Base-by-base conservation (phyloP, 2,797 vertebrate genomes). In the Gymnopithys bicolor region DNA sequence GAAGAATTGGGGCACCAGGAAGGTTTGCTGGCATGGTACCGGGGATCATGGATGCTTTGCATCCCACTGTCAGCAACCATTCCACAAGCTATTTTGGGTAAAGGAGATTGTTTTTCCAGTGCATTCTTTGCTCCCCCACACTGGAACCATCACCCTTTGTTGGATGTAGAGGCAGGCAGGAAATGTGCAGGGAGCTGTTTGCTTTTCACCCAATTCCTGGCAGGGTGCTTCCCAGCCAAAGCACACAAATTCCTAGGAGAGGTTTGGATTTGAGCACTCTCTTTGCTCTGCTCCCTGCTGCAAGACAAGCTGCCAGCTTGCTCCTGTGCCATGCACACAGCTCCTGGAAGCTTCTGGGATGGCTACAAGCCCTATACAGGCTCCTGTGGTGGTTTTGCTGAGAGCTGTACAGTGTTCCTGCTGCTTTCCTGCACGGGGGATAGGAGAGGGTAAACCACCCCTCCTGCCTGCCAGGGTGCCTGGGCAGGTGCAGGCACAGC, bases 121-220 rank as follows among this genome's bases (percentile, higher is more conserved):
- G 41, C 0, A 1, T 25, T 93, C 55, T 27, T 32, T 51, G n/a
- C 55, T 53, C 21, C 46, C 24, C 33, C 7, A 2, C 3, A 0
- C 9, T 0, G 0, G 23, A 23, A 4, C 55, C 32, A 46, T 53
- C 25, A 5, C 22, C 33, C 48, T 13, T 15, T 0, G 1, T 2
- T 0, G 2, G 75, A 13, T 3, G 12, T 22, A 74, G 79, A 23
- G 16, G 60, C 56, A 39, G 49, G 56, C 48, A 81, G 49, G 52
- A 56, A 49, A 58, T 1, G 2, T 9, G 37, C 49, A 19, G 25
- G 74, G 46, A 87, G 63, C 63, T 22, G 23, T n/a, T 78, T 79
- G 75, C 75, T 76, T 79, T 64, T 82, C 68, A 62, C 82, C 85
- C 83, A 21, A 0, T 30, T 89, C 62, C 76, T 87, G 85, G 32